Percentiles rank a stretch among this genome's conserved stretches.
Evolutionary conservation across 2,888 invertebrate genomes (phyloP).

Genomic region (Pocota personata): DNA sequence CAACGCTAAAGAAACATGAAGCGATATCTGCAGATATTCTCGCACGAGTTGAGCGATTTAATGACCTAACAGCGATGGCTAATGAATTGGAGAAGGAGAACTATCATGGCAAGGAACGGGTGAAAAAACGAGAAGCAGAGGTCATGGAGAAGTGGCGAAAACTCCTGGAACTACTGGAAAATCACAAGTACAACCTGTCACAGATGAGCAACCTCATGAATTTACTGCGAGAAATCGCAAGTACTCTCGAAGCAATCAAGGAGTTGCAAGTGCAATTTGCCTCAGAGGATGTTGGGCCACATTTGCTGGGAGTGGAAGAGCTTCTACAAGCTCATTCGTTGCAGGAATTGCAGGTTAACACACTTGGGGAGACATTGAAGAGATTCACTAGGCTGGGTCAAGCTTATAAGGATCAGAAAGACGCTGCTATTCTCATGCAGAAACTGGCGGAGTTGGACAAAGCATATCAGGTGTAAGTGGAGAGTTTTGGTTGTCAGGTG

Average conservation of each 20-base stretch:
- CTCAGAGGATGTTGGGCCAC: slow-evolving; percentile 95
- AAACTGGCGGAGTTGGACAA: slow-evolving; percentile 90
- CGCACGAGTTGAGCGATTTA: slow-evolving; percentile 96
- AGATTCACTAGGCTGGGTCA: slow-evolving; percentile 88
- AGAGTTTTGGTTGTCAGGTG: background rate
- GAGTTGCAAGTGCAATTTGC: slow-evolving; percentile 89
- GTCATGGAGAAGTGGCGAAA: slow-evolving; percentile 94
- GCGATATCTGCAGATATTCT: slow-evolving; percentile 98
- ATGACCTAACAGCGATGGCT: slow-evolving; percentile 96
- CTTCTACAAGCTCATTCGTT: slow-evolving; percentile 96
- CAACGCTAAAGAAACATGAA: slow-evolving; percentile 98
- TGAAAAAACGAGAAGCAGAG: slow-evolving; percentile 85
- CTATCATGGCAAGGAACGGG: slow-evolving; percentile 94
- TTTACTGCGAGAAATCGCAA: slow-evolving; percentile 95
- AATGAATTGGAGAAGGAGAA: slow-evolving; percentile 95
- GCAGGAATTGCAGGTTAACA: slow-evolving; percentile 94
- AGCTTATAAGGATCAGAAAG: slow-evolving; percentile 85
- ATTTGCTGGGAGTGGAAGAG: slow-evolving; percentile 97
- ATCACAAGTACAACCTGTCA: slow-evolving; percentile 90
- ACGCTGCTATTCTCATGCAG: slow-evolving; percentile 86
- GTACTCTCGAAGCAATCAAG: slow-evolving; percentile 91
- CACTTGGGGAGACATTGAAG: slow-evolving; percentile 92
- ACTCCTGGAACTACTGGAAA: slow-evolving; percentile 92
- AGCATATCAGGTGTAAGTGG: slow-evolving; percentile 88
- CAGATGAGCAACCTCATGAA: slow-evolving; percentile 93